phyloP scores from a whole-genome alignment of 1,140 invertebrate genomes.

The Zaprionus ghesquierei region DNA sequence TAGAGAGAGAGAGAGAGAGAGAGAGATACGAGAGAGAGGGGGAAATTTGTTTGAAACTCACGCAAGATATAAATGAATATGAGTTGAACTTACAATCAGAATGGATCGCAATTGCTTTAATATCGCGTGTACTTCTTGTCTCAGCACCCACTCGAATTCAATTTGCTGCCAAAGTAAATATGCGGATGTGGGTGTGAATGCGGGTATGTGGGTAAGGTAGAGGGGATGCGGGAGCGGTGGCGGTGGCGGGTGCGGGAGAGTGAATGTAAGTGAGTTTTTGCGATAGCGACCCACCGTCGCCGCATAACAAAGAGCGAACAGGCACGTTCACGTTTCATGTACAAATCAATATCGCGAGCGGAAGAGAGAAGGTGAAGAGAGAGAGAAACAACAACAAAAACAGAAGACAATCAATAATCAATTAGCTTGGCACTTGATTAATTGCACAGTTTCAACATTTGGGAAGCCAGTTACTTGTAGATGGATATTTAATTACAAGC shows the following conservation, averaged over 20 bases:
- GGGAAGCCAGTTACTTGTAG: conserved; percentile 20
- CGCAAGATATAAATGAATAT: conserved; percentile 9
- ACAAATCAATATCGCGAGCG: conserved; percentile 66
- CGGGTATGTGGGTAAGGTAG: conserved; percentile 14
- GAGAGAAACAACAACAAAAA: conserved; percentile 15
- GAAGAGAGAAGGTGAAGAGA: conserved; percentile 7
- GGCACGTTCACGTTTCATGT: conserved; percentile 65
- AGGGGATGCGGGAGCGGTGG: not conserved
- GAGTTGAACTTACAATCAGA: conserved; percentile 86
- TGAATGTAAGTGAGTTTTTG: conserved; percentile 24
- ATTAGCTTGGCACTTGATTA: conserved; percentile 50
- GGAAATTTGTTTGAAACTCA: not conserved
- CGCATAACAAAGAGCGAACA: conserved; percentile 53
- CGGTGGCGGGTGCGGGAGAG: conserved; percentile 1
- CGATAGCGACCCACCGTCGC: conserved; percentile 48
- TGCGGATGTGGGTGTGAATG: conserved; percentile 18
- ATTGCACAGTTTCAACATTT: conserved; percentile 32
- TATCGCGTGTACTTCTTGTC: conserved; percentile 94
- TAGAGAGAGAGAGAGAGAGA: conserved; percentile 64
- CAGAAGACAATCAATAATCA: conserved; percentile 53
- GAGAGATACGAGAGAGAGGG: not conserved
- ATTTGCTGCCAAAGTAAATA: conserved; percentile 88
- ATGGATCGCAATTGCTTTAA: conserved; percentile 92
- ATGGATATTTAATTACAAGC: conserved; percentile 28
- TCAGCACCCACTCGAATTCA: conserved; percentile 96